Evolutionary conservation across 2,113 vertebrate species (phyloP).

Genomic region (Uria lomvia): DNA sequence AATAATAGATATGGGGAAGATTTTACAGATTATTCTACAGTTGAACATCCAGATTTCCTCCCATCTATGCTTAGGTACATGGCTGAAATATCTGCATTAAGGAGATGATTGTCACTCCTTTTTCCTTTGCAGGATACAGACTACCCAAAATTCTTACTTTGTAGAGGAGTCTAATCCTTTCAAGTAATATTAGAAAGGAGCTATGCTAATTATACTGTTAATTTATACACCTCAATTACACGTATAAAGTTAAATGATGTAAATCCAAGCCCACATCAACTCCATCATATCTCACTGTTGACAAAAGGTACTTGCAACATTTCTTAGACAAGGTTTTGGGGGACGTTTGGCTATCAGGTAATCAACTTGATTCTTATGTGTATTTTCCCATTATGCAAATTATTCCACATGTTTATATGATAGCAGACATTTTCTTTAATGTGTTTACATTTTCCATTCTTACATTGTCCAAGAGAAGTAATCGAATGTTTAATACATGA

Average conservation of each 20-base stretch:
- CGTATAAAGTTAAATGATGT: not conserved
- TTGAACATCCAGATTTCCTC: not conserved
- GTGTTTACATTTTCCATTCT: not conserved
- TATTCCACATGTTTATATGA: not conserved
- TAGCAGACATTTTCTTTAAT: not conserved
- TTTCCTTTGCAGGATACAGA: not conserved
- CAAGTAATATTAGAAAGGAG: not conserved
- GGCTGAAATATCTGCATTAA: not conserved
- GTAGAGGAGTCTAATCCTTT: not conserved
- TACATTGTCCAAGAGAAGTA: not conserved
- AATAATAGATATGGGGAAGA: not conserved
- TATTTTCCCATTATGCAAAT: not conserved
- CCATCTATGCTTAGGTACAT: not conserved
- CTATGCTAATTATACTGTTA: not conserved
- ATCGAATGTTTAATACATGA: not conserved
- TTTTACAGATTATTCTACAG: not conserved
- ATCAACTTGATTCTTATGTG: not conserved
- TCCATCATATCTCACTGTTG: not conserved
- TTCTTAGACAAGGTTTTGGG: not conserved
- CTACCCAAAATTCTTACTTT: not conserved
- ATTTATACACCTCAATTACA: not conserved
- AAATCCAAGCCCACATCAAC: not conserved
- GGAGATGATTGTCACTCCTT: not conserved
- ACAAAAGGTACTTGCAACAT: not conserved
- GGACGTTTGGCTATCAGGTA: not conserved